phyloP scores from a whole-genome alignment of 2,888 invertebrate genomes.

The Pachliopta kotzebuea region DNA sequence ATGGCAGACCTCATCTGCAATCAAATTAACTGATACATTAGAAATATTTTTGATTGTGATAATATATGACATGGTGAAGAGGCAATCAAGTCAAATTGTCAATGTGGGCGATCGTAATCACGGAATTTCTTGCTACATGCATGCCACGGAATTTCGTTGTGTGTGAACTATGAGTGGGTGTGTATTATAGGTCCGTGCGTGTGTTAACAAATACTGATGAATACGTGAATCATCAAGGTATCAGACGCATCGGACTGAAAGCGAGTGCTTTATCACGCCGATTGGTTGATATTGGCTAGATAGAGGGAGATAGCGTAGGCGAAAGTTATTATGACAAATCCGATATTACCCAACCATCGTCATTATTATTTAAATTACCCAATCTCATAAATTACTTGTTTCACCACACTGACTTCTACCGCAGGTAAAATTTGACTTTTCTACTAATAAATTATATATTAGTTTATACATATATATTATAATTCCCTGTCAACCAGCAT shows the following conservation, averaged over 20 bases:
- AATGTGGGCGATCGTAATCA: conserved; percentile 28
- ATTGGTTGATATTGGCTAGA: conserved; percentile 15
- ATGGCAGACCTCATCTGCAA: no score
- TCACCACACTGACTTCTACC: no score
- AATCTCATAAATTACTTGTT: no score
- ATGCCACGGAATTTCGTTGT: neutral
- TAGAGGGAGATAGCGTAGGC: conserved; percentile 15
- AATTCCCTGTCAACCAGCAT: no score
- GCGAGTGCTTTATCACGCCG: conserved; percentile 25
- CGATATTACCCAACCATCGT: conserved; percentile 15
- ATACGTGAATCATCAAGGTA: conserved; percentile 25
- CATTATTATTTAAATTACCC: neutral
- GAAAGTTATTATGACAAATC: conserved; percentile 20
- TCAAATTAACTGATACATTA: neutral
- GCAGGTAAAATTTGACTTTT: no score
- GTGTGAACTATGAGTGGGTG: conserved; percentile 7
- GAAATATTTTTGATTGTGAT: conserved; percentile 12
- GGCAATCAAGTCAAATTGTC: conserved; percentile 18
- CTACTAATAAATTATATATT: no score
- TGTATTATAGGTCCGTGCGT: conserved; percentile 8
- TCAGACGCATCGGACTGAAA: conserved; percentile 13
- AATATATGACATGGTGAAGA: conserved; percentile 7
- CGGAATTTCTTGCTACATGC: conserved; percentile 9
- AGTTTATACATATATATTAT: no score
- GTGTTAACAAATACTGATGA: conserved; percentile 1